phyloP scores from a whole-genome alignment of 2,113 vertebrate genomes.

The Aythya baeri region DNA sequence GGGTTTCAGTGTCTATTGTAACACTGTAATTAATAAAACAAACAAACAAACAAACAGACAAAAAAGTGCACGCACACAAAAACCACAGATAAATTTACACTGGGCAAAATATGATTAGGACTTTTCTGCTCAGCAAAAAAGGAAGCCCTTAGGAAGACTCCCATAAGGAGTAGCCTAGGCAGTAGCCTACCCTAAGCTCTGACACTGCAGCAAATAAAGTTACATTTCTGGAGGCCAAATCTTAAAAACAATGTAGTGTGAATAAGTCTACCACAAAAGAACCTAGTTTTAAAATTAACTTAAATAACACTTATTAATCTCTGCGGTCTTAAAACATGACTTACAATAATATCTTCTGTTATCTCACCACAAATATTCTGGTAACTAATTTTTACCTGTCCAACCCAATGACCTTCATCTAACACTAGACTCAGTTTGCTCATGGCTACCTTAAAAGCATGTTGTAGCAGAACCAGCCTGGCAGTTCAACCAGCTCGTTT shows the following conservation, averaged over 20 bases:
- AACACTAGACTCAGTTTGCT: not conserved
- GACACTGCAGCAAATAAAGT: not conserved
- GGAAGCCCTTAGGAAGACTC: not conserved
- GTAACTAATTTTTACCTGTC: not conserved
- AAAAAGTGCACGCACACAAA: no score
- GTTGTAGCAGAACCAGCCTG: not conserved
- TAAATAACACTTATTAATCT: not conserved
- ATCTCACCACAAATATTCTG: not conserved
- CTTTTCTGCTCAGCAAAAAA: not conserved
- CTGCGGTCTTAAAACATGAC: not conserved
- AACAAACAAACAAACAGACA: no score
- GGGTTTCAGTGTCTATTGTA: not conserved
- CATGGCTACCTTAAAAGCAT: not conserved
- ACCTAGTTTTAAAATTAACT: not conserved
- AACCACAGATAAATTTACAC: not conserved
- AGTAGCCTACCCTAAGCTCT: not conserved
- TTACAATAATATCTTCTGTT: not conserved
- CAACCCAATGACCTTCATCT: not conserved
- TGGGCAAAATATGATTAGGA: not conserved
- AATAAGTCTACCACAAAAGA: not conserved
- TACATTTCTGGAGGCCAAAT: not conserved
- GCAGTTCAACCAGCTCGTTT: not conserved
- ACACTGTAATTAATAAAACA: not conserved
- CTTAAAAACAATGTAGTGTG: not conserved
- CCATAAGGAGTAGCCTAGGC: not conserved